Evolutionary conservation across 1,140 invertebrate genomes (phyloP), one percentile per base, ranked within the genome.

Genomic region (Aphelenchoides fujianensis): DNA sequence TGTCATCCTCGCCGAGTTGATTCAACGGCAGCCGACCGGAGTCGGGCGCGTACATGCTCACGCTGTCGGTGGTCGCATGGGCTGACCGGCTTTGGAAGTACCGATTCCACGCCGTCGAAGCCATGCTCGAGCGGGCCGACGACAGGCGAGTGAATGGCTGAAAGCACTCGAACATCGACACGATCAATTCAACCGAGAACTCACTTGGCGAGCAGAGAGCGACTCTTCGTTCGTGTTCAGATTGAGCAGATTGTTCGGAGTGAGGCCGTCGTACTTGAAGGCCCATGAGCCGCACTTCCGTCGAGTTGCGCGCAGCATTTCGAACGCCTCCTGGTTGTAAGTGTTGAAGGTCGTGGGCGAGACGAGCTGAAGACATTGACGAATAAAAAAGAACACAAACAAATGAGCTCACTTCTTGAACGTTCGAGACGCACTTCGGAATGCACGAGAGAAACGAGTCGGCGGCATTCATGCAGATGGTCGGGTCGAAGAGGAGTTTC

Each of bases 381-480:
- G 68, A 37, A 23, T 73, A n/a, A n/a, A 66, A 66, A 30, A 70
- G 64, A 54, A 36, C 48, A n/a, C n/a, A 23, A 70, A 23, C 2
- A 41, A 68, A 32, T 70, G 69, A 59, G 63, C 61, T 19, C 70
- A 76, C 75, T 80, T 75, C 74, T 75, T 53, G 2, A 66, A 75
- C 23, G 30, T 73, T 57, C 16, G 64, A 36, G 35, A 86, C 89
- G 52, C 86, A 88, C 23, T 84, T 73, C 7, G 92, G 94, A 28
- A 90, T 89, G 0, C 96, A 86, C 0, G 89, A 89, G 3, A 97
- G 85, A 82, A 97, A 92, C 80, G 91, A 91, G 75, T 92, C 89
- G 0, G 93, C 91, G 52, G 86, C 83, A 74, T 85, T 84, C 73
- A 68, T 90, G 90, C 74, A 91, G 89, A 82, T 92, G 92, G 0